phyloP scores from a whole-genome alignment of 2,888 invertebrate genomes.

The Sympetrum striolatum region DNA sequence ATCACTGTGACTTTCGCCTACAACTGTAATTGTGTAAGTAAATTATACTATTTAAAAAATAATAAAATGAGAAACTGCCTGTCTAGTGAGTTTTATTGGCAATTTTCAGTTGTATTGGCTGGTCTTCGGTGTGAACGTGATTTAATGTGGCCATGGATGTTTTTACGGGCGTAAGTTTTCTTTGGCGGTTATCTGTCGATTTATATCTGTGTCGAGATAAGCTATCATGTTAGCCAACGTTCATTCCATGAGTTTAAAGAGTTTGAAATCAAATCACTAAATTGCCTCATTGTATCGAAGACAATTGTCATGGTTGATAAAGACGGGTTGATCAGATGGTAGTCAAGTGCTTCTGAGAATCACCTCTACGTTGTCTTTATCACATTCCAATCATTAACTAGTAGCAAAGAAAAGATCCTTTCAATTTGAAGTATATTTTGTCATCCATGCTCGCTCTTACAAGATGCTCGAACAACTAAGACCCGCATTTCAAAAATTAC shows the following conservation, averaged over 20 bases:
- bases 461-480: too few relatives aligned
- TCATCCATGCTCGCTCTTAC: too few relatives aligned
- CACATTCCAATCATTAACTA: too few relatives aligned
- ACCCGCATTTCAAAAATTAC: too few relatives aligned
- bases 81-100: slow-evolving; percentile 28
- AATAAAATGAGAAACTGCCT: slow-evolving; percentile 38
- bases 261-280: background rate
- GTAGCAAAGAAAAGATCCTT: too few relatives aligned
- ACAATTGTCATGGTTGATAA: too few relatives aligned
- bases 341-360: too few relatives aligned
- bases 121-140: background rate
- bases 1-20: slow-evolving; percentile 40
- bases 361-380: too few relatives aligned
- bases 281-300: too few relatives aligned
- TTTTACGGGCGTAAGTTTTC: background rate
- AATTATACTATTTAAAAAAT: slow-evolving; percentile 42
- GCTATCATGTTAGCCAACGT: background rate
- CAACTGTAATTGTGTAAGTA: slow-evolving; percentile 41
- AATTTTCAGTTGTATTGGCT: background rate
- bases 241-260: background rate
- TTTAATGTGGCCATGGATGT: background rate
- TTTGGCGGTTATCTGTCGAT: background rate
- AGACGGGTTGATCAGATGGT: too few relatives aligned
- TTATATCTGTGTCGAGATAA: background rate
- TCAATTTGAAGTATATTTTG: too few relatives aligned